Percentiles rank a stretch among this genome's conserved stretches.
phyloP scores from a whole-genome alignment of 2,888 invertebrate species.

The Diarsia brunnea region DNA sequence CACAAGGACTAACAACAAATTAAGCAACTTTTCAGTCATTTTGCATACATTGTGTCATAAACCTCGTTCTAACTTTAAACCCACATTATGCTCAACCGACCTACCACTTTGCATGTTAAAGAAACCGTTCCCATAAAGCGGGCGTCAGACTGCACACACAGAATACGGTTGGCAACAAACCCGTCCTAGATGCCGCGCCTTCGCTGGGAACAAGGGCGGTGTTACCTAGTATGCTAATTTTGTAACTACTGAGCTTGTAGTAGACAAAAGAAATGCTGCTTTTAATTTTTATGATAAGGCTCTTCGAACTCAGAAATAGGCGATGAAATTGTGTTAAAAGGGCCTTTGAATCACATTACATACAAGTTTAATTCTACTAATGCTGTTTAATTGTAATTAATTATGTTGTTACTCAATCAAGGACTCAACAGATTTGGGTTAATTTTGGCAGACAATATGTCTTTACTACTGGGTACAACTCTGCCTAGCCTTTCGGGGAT shows the following conservation, averaged over 20 bases:
- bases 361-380: neutral
- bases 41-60: conserved; percentile 2
- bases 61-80: conserved; percentile 19
- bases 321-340: neutral
- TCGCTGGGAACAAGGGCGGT: conserved; percentile 59
- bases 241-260: conserved; percentile 32
- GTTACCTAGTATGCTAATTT: conserved; percentile 50
- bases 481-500: too few species aligned
- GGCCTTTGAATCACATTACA: neutral
- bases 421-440: neutral
- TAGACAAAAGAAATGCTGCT: neutral
- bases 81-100: conserved; percentile 5
- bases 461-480: too few species aligned
- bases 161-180: conserved; percentile 53
- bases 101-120: conserved; percentile 35
- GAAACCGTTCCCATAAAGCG: conserved; percentile 49
- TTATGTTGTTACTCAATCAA: neutral
- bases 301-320: neutral
- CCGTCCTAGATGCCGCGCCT: conserved; percentile 63
- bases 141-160: conserved; percentile 28
- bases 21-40: neutral
- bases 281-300: neutral
- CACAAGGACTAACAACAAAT: neutral
- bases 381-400: neutral
- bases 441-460: neutral